Conservation (phyloP, 2,797 vertebrate species). For the Halcyon smyrnensis region DNA sequence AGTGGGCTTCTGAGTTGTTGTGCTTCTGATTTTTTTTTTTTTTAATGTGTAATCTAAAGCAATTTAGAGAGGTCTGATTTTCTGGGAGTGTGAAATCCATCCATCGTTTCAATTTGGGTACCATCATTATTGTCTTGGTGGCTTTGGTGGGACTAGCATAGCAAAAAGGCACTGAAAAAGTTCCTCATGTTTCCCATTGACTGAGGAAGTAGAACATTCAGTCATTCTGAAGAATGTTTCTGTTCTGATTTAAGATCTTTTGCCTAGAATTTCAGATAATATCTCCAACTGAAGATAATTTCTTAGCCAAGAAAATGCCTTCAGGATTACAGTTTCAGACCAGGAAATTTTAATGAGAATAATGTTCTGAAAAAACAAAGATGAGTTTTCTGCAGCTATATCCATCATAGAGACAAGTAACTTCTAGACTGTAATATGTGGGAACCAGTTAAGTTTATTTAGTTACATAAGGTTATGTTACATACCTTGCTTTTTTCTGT, state of each 20-base stretch:
- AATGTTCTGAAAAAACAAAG: not conserved
- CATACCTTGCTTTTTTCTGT: not conserved
- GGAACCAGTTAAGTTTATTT: not conserved
- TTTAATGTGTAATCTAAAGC: not conserved
- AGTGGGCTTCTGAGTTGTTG: not conserved
- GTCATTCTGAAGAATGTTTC: not conserved
- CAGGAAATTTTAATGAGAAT: not conserved
- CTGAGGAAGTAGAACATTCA: not conserved
- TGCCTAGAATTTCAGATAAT: not conserved
- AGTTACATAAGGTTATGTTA: not conserved
- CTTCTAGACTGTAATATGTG: not conserved
- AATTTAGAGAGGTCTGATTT: not conserved
- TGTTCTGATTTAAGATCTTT: not conserved
- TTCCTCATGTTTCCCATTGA: not conserved
- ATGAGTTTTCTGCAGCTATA: not conserved
- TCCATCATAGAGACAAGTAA: not conserved
- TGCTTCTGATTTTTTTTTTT: not conserved
- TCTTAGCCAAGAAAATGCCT: not conserved
- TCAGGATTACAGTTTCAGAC: not conserved
- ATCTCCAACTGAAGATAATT: not conserved
- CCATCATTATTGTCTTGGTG: not conserved
- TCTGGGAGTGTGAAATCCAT: not conserved
- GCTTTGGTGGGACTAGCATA: not conserved
- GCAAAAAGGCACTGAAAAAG: not conserved
- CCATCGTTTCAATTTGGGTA: not conserved